Evolutionary conservation across 2,797 vertebrate genomes (phyloP), one percentile per base, ranked within the genome.

Genomic region (Diplodus sargus): DNA sequence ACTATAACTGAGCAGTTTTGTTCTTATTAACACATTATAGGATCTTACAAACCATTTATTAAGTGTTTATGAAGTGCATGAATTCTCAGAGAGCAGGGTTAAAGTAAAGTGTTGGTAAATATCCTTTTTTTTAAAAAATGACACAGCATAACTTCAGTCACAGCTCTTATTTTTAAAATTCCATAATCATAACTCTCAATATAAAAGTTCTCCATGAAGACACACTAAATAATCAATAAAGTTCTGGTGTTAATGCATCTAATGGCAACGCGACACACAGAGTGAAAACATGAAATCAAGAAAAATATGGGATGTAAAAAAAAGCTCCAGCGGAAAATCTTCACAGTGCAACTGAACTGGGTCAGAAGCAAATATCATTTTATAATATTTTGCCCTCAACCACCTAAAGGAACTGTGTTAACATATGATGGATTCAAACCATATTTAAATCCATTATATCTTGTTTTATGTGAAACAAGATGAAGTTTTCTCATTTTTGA

Each of bases 191-290:
- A 52, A 60, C 7, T 3, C 7, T 70, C 20, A 66, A 12, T 49
- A n/a, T 60, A 74, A 79, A 84, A 53, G 25, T 30, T 60, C 18
- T 71, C 22, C 11, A 60, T 48, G 4, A 77, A 70, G 22, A 62
- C 34, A 78, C 43, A 58, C n/a, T 70, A 61, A 64, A 58, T 71
- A 6, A 74, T 52, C 28, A 28, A 28, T 42, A 3, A 20, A 30
- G 13, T 49, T 17, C 18, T 49, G 11, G 1, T 59, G 18, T 48
- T 14, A 22, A 59, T 67, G 16, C 17, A 65, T 61, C 22, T 16
- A 54, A 64, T 18, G 11, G 12, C 15, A 72, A 22, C 2, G 25
- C 0, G 1, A 54, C 39, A 49, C 18, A 15, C 11, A 14, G 3
- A 63, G 20, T 53, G 22, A 52, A 65, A 62, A 20, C 1, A 30